Evolutionary conservation across 2,888 invertebrate species (phyloP).

Genomic region (Tholera decimalis): DNA sequence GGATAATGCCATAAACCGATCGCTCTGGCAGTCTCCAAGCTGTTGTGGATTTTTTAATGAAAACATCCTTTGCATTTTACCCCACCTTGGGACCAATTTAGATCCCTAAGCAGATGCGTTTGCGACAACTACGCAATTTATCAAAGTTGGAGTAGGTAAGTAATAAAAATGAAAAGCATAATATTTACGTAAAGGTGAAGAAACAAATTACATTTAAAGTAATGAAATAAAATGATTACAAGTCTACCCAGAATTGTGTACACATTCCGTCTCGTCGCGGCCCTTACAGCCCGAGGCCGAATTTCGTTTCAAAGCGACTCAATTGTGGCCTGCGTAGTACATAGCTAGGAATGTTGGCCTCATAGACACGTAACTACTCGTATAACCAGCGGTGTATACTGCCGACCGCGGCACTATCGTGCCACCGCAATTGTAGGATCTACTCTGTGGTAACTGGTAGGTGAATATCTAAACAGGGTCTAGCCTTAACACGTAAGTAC

Average conservation of each 20-base stretch:
- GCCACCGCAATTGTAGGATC: conserved; percentile 65
- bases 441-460: conserved; percentile 61
- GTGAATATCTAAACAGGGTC: conserved; percentile 45
- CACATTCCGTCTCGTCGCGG: conserved; percentile 22
- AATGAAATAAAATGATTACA: conserved; percentile 31
- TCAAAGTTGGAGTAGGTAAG: not conserved
- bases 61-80: not conserved
- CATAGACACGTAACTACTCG: conserved; percentile 52
- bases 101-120: not conserved
- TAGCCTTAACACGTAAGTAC: conserved; percentile 24
- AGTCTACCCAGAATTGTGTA: conserved; percentile 16
- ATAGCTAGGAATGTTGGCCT: conserved; percentile 56
- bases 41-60: not conserved
- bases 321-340: conserved; percentile 61
- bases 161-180: conserved; percentile 18
- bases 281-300: conserved; percentile 18
- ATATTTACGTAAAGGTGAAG: not conserved
- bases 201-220: conserved; percentile 22
- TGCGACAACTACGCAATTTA: not conserved
- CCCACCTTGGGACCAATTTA: not conserved
- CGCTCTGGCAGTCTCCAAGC: not conserved
- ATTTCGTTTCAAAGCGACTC: conserved; percentile 53
- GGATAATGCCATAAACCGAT: not conserved
- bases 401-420: conserved; percentile 64
- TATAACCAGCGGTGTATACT: conserved; percentile 62